Base-by-base conservation (phyloP, 1,140 invertebrate genomes). In the Prorops nasuta region DNA sequence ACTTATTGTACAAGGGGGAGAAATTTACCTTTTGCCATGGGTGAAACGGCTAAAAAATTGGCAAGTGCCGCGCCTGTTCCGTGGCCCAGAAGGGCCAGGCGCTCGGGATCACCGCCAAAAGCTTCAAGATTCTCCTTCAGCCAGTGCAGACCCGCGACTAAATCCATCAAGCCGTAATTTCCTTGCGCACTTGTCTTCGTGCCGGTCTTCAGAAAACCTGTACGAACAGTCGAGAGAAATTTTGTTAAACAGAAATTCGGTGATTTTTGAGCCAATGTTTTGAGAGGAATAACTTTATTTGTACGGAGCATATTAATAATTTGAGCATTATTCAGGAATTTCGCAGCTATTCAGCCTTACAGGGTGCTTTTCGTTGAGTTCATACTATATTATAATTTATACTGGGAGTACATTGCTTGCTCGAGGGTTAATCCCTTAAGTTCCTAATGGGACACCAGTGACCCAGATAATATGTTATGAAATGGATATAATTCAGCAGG, bases 91-190 rank as follows among this genome's bases (percentile, higher is more conserved):
- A 98, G 72, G 1, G 92, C 93, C 20, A 98, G 86, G 50, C 90
- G 84, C 62, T 90, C 84, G 0, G 92, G 87, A 80, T 98, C 90
- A 8, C 87, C 95, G 18, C 91, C 92, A 68, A 97, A 97, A 21
- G 89, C 87, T 6, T 84, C 87, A 15, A 95, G 83, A 77, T 97
- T 97, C 69, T 96, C 91, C 48, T 89, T 84, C 19, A 97, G 81
- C 93, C 92, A 95, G 66, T 94, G 91, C 20, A 95, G 81, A 2
- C 91, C 92, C n/a, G 93, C 93, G 36, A 95, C 87, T 45, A 96
- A 81, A 79, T 98, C 94, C 87, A 96, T 92, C 59, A 97, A 81
- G 6, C 93, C 95, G 64, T 94, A 96, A 81, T 97, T 97, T 61
- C 94, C 94, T 74, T 94, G 91, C 59, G 88, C 84, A 74, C 88